Conservation (phyloP, 2,888 invertebrate genomes). For the Dryobotodes eremita region DNA sequence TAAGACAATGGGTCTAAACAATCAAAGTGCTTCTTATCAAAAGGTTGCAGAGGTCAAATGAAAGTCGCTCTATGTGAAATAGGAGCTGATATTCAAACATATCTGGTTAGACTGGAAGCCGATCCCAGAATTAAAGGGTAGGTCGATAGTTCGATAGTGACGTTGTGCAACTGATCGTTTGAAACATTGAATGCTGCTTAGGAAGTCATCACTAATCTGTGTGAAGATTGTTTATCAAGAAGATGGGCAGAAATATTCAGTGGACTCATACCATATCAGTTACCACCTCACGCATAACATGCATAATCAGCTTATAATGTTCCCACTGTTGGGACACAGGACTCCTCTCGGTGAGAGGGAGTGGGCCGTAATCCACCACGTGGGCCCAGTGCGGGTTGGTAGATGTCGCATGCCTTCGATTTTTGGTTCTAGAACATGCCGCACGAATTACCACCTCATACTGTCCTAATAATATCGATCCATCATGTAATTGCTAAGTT, state of each 20-base stretch:
- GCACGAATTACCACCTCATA: background rate
- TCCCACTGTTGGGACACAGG: background rate
- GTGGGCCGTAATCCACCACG: background rate
- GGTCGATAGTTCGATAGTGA: background rate
- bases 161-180: background rate
- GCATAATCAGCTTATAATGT: background rate
- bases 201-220: background rate
- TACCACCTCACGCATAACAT: background rate
- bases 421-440: background rate
- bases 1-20: background rate
- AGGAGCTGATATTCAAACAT: background rate
- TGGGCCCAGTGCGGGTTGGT: background rate
- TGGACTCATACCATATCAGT: background rate
- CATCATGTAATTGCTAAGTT: background rate
- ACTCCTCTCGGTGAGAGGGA: too few relatives aligned
- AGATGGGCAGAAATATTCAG: background rate
- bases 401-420: background rate
- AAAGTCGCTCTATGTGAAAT: background rate
- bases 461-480: background rate
- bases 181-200: background rate
- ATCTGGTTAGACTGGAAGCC: conserved; percentile 2
- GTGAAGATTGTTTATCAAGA: background rate
- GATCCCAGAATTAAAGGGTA: background rate
- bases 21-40: background rate
- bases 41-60: background rate